Evolutionary conservation across 1,140 invertebrate genomes (phyloP), one percentile per base, ranked within the genome.

Genomic region (Mercenaria mercenaria): DNA sequence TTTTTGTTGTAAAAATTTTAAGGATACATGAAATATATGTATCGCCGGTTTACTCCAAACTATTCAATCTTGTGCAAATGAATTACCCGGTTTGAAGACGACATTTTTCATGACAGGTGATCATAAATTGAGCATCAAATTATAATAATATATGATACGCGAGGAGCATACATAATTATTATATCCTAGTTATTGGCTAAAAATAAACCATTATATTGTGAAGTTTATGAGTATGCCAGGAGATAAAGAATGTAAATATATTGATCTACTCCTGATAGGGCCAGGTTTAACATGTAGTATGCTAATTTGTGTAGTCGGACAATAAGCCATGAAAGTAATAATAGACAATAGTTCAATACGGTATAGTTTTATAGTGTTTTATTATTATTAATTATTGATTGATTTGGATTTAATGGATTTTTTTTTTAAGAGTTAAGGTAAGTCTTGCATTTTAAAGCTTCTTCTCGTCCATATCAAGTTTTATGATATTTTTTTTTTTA

Each of bases 371-470:
- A 64, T 64, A 64, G 29, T 29, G 29, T 64, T 64, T 64, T n/a
- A 64, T 64, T n/a, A 64, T 64, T 64, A 64, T 64, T 64, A n/a
- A 64, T 29, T 64, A 64, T 64, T 64, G 59, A 64, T 64, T 20
- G n/a, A 3, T 56, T 23, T 56, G 52, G 52, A 56, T 56, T 56
- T 56, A 23, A 56, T n/a, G n/a, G n/a, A n/a, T n/a, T n/a, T n/a
- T n/a, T n/a, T n/a, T n/a, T n/a, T n/a, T n/a, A n/a, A n/a, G n/a
- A n/a, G n/a, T n/a, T n/a, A n/a, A n/a, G n/a, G n/a, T n/a, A n/a
- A n/a, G n/a, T n/a, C n/a, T n/a, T n/a, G n/a, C n/a, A n/a, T n/a
- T n/a, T n/a, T n/a, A n/a, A n/a, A n/a, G n/a, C n/a, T n/a, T n/a
- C n/a, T n/a, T n/a, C n/a, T n/a, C n/a, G n/a, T n/a, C n/a, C n/a